These are phyloP conservation scores for Orchesella flavescens DNA, from an alignment of 2,888 invertebrate genomes.

Conservation along the genomic window DNA sequence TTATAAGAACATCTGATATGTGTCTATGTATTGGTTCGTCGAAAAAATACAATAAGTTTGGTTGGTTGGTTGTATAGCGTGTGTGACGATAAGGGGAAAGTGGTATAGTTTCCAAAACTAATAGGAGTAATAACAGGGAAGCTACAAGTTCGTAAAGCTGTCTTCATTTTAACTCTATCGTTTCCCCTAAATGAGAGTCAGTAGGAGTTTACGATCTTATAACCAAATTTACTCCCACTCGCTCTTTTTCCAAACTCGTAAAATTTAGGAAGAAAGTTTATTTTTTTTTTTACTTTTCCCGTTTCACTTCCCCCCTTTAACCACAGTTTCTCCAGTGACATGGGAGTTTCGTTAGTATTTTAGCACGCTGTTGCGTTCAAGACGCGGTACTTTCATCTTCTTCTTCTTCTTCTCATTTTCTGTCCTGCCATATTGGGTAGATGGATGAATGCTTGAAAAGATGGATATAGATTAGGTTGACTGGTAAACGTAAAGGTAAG, in stretches of 20 bases:
- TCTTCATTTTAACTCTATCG: slow-evolving; percentile 47
- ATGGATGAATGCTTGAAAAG: slow-evolving; percentile 18
- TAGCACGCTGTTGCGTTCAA: slow-evolving; percentile 40
- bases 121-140: no score
- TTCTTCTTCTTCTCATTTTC: slow-evolving; percentile 17
- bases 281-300: slow-evolving; percentile 1
- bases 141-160: slow-evolving; percentile 44
- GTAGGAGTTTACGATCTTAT: slow-evolving; percentile 46
- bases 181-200: slow-evolving; percentile 33
- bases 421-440: slow-evolving; percentile 9
- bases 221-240: slow-evolving; percentile 47
- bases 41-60: no score
- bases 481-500: slow-evolving; percentile 34
- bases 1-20: no score
- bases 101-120: no score
- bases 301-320: neutral
- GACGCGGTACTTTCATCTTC: neutral
- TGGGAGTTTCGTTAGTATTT: slow-evolving; percentile 27
- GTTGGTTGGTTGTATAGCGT: no score
- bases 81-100: no score
- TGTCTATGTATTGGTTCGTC: no score
- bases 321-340: slow-evolving; percentile 15
- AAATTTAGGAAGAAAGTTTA: neutral
- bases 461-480: slow-evolving; percentile 34
- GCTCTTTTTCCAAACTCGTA: slow-evolving; percentile 30